Conservation (phyloP, 2,113 vertebrate species). For the Tapirus terrestris region DNA sequence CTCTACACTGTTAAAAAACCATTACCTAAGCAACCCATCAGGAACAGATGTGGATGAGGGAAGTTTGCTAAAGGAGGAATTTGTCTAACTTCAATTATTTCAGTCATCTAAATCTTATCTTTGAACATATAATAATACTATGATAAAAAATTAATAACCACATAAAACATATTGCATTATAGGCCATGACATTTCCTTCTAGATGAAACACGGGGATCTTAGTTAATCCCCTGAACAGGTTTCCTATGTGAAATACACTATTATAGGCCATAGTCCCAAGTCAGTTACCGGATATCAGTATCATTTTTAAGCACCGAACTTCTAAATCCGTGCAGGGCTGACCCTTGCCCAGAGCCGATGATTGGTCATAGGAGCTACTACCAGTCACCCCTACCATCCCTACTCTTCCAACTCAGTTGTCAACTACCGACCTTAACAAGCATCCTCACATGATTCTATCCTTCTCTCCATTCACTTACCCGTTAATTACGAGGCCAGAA, state of each 20-base stretch:
- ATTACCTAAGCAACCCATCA: not conserved
- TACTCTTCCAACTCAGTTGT: not conserved
- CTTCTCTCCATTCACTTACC: not conserved
- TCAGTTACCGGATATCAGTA: not conserved
- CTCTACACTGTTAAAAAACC: not conserved
- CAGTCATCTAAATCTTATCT: not conserved
- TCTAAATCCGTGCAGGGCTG: not conserved
- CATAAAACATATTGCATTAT: not conserved
- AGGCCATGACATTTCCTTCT: not conserved
- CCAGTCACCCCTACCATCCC: not conserved
- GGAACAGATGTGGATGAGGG: not conserved
- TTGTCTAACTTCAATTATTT: slow-evolving; percentile 5
- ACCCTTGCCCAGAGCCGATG: not conserved
- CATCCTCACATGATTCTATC: not conserved
- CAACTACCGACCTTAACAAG: not conserved
- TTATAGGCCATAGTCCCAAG: not conserved
- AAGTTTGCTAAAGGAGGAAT: not conserved
- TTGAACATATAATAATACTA: not conserved
- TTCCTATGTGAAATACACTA: not conserved
- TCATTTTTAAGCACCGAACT: not conserved
- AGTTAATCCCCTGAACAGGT: not conserved
- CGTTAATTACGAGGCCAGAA: not conserved
- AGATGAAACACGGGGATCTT: not conserved
- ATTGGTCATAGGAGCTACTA: not conserved
- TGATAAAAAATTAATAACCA: not conserved